Conservation (phyloP, 2,888 invertebrate genomes). For the Coenonympha glycerion region DNA sequence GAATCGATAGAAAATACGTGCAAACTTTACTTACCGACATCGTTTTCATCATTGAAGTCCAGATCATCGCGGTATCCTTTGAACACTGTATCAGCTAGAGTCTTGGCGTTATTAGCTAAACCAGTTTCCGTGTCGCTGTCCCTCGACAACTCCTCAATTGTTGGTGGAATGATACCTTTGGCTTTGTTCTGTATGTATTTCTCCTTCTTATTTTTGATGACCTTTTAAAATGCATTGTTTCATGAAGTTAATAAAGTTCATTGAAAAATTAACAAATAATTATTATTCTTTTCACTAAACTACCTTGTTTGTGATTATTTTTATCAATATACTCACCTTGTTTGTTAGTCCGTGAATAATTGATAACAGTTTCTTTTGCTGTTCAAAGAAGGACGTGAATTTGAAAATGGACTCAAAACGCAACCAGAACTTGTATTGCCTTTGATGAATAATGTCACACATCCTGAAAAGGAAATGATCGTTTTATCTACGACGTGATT, state of each 20-base stretch:
- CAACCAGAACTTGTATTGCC: constrained; percentile 84
- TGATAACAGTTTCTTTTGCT: constrained; percentile 79
- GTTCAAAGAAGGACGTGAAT: constrained; percentile 80
- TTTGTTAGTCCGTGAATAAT: constrained; percentile 86
- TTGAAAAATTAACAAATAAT: too few relatives aligned
- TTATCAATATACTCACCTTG: constrained; percentile 77
- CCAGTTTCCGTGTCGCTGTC: constrained; percentile 46
- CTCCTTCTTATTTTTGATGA: constrained; percentile 78
- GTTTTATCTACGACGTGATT: too few relatives aligned
- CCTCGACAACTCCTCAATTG: constrained; percentile 53
- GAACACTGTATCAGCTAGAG: constrained; percentile 71
- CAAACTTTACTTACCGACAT: constrained; percentile 80
- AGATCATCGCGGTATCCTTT: constrained; percentile 85
- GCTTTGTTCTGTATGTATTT: constrained; percentile 70
- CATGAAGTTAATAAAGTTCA: neutral
- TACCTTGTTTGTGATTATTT: constrained; percentile 86
- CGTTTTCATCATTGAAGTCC: constrained; percentile 87
- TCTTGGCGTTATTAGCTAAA: constrained; percentile 43
- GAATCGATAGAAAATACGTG: too few relatives aligned
- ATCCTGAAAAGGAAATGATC: constrained; percentile 62
- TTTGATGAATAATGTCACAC: constrained; percentile 87
- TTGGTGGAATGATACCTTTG: constrained; percentile 60
- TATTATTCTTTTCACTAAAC: neutral
- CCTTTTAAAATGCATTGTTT: constrained; percentile 41
- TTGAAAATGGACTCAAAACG: constrained; percentile 83